A percentile compares a stretch with the other conserved stretches of the same genome.
These are phyloP conservation scores for Melieria crassipennis DNA, from an alignment of 2,888 invertebrate species.

Conservation along the genomic window DNA sequence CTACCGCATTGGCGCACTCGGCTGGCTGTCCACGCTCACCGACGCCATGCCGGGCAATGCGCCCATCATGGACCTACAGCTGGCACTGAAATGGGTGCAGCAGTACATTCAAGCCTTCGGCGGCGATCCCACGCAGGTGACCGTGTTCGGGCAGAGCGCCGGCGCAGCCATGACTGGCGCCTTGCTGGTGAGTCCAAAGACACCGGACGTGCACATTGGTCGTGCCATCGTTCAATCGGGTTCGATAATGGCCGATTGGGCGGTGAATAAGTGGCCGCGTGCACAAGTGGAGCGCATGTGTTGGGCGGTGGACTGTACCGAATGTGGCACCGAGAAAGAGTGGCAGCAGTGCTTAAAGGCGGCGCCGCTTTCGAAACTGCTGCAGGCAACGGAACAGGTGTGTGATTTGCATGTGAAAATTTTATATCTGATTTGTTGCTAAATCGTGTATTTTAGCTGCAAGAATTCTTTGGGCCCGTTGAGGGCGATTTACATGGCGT, in stretches of 20 bases:
- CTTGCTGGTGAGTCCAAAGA: conserved; percentile 65
- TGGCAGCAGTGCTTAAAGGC: conserved; percentile 56
- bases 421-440: background rate
- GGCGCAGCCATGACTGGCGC: conserved; percentile 67
- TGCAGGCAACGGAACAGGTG: conserved; percentile 43
- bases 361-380: conserved; percentile 51
- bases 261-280: conserved; percentile 62
- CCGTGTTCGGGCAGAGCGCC: conserved; percentile 69
- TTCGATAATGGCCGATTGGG: conserved; percentile 67
- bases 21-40: conserved; percentile 67
- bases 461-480: conserved; percentile 52
- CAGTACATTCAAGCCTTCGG: conserved; percentile 67
- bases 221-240: conserved; percentile 69
- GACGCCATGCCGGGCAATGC: conserved; percentile 69
- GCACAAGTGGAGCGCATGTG: conserved; percentile 57
- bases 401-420: background rate
- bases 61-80: conserved; percentile 67
- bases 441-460: conserved; percentile 12
- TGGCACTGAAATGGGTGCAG: conserved; percentile 69
- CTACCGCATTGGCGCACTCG: conserved; percentile 68
- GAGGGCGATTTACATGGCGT: conserved; percentile 51
- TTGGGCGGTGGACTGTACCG: conserved; percentile 49
- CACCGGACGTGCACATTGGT: conserved; percentile 62
- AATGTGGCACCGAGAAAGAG: conserved; percentile 42
- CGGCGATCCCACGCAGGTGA: conserved; percentile 67